A percentile compares a stretch with the other conserved stretches of the same genome.
Conservation (phyloP, 2,888 invertebrate genomes). For the Matsumyia berberina region DNA sequence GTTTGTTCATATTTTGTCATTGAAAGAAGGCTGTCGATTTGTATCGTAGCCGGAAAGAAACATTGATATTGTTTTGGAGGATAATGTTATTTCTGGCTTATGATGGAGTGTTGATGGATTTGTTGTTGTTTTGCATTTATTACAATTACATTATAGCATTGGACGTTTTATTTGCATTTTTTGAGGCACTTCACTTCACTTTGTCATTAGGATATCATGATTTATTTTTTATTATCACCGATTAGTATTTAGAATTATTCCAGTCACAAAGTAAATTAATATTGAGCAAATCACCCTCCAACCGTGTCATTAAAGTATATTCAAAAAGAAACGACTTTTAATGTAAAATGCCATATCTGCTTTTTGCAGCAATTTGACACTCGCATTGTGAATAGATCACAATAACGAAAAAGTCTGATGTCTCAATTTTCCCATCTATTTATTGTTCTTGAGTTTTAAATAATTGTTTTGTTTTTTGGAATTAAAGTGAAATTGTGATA, state of each 20-base stretch:
- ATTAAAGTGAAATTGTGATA: background rate
- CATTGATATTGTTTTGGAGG: constrained; percentile 12
- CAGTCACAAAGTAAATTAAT: no score
- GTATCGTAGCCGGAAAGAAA: constrained; percentile 12
- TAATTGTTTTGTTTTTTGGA: no score
- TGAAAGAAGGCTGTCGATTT: constrained; percentile 47
- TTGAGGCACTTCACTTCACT: no score
- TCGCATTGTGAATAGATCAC: background rate
- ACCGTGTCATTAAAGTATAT: background rate
- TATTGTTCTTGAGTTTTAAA: no score
- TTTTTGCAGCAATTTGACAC: background rate
- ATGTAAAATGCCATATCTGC: background rate
- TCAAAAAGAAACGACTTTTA: background rate
- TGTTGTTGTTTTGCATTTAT: constrained; percentile 28
- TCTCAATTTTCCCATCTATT: background rate
- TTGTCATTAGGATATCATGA: no score
- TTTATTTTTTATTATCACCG: no score
- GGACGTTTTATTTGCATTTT: constrained; percentile 1
- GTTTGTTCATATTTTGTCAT: constrained; percentile 48
- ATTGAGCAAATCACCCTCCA: no score
- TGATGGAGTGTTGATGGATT: constrained; percentile 47
- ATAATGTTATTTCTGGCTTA: background rate
- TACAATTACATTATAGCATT: constrained; percentile 30
- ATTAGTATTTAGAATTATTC: background rate
- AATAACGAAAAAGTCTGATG: background rate